Evolutionary conservation across 2,797 vertebrate genomes (phyloP), one percentile per base, ranked within the genome.

Genomic region (Okamejei kenojei): DNA sequence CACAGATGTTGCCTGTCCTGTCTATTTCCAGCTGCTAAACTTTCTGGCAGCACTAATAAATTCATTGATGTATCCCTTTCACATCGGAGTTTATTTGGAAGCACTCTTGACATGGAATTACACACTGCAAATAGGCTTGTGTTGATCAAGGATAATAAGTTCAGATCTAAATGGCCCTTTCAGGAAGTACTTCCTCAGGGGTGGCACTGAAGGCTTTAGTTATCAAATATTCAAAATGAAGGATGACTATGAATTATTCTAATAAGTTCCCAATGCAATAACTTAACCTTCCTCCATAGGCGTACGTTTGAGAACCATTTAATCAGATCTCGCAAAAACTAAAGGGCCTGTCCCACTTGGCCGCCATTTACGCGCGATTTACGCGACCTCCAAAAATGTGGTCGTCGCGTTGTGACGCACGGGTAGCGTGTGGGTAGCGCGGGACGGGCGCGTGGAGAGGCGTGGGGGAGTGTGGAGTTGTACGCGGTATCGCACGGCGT

Each of bases 161-260:
- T 35, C 71, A 92, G 58, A 76, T n/a, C 38, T 58, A 74, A 92
- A 54, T 54, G 35, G 73, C 71, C 38, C 26, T 45, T 74, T 26
- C 68, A 92, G 90, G 35, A 92, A 54, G 71, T 9, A 38, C 19
- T 88, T 32, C 68, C 63, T 63, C 84, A 19, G 63, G 61, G 68
- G 84, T 68, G 61, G 35, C 32, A 32, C 84, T 88, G 17, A 88
- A 88, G 84, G 61, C 84, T 88, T 65, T 63, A 88, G 19, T 88
- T 32, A 88, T 68, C 84, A 88, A 65, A 68, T 88, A 32, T 32
- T 88, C 21, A 88, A 32, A 68, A 88, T 68, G 84, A 88, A 68
- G 17, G 7, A 88, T 68, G 61, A 88, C 17, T 68, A 68, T 68
- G 63, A 35, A 88, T 88, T 88, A 68, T 19, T 15, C 35, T 88